Evolutionary conservation across 37 sponge, comb jelly and placozoan genomes (phyloP).

Genomic region (Cliona cf. orientalis): DNA sequence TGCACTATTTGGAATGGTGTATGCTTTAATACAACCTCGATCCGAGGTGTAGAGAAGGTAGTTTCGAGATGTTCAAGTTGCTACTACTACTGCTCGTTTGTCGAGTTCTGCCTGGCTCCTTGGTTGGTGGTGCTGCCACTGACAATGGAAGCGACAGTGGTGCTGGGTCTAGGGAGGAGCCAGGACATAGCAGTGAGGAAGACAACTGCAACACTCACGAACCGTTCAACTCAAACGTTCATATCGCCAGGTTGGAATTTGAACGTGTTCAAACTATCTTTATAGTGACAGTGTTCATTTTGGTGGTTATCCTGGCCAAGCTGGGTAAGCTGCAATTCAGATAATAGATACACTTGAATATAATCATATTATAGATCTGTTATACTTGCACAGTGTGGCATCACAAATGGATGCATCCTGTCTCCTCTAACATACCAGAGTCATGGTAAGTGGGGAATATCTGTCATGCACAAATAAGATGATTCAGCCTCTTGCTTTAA

Average conservation of each 20-base stretch:
- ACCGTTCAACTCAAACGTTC: constrained; percentile 32
- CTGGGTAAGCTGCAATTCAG: constrained; percentile 35
- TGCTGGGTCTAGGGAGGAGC: background rate
- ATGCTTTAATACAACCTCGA: too few species aligned
- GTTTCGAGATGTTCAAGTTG: too few species aligned
- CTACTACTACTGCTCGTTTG: too few species aligned
- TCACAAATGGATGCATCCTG: constrained; percentile 32
- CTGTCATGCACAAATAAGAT: background rate
- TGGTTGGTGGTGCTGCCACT: background rate
- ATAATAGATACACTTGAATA: too few species aligned
- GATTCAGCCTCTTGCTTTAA: too few species aligned
- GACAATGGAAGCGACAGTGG: background rate
- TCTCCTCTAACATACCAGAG: constrained; percentile 71
- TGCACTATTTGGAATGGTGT: too few species aligned
- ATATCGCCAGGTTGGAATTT: constrained; percentile 31
- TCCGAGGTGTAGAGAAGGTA: too few species aligned
- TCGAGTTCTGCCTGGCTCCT: too few species aligned
- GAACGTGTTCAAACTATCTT: constrained; percentile 37
- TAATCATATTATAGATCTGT: background rate
- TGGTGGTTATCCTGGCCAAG: constrained; percentile 60
- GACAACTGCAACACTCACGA: too few species aligned
- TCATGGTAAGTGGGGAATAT: constrained; percentile 58
- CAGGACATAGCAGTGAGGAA: too few species aligned
- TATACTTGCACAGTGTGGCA: constrained; percentile 61
- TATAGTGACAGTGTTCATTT: constrained; percentile 39